Evolutionary conservation across 2,888 invertebrate species (phyloP), one percentile per base, ranked within the genome.

Genomic region (Chelonus formosanus): DNA sequence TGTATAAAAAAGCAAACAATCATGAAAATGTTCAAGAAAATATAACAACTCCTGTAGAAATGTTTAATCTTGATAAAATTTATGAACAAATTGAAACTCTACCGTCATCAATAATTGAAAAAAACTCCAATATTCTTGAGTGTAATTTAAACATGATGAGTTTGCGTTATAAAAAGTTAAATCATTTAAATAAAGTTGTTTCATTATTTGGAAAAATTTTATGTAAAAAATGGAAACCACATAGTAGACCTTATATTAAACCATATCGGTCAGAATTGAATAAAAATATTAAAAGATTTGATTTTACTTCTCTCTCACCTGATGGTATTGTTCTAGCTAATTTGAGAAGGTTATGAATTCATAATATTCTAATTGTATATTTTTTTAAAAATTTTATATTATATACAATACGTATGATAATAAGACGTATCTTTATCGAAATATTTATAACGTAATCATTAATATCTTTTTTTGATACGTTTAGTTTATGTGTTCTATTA

Each of bases 291-390:
- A 74, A 73, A 67, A 76, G 75, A 53, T 91, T 90, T 83, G 84
- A 86, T 69, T 91, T 91, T 81, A 82, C 86, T 40, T 85, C 85
- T 48, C 87, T 87, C 3, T 91, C 90, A 0, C 90, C 90, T 6
- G 90, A 90, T 82, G 88, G 87, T 78, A 73, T 85, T 63, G 86
- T 89, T 61, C 83, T 77, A n/a, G 76, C 76, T 65, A 78, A 84
- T 75, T 78, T 86, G 44, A 77, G 71, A 56, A 72, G 76, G 67
- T 68, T 67, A 57, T 69, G 35, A 60, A 5, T 40, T 40, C 2
- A 40, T 5, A 40, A 40, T 4, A 40, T 2, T 40, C 3, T 7
- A 8, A 44, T 20, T 20, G 10, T 31, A 40, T 32, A 10, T 44
- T 57, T 31, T 10, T 20, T 8, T 43, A 43, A 4, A 20, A 3